Conservation (phyloP, 2,888 invertebrate genomes). For the Pandemis corylana region DNA sequence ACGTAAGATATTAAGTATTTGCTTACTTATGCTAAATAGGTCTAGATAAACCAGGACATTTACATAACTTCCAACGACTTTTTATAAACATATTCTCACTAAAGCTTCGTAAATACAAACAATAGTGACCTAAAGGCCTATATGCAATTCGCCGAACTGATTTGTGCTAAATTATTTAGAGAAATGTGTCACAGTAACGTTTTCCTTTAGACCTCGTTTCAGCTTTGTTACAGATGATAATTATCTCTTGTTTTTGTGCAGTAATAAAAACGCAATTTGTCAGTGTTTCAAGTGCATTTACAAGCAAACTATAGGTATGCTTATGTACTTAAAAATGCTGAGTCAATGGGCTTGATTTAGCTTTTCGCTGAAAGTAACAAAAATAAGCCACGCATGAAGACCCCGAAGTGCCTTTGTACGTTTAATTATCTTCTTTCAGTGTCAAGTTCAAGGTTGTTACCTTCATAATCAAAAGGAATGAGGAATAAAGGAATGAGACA, state of each 20-base stretch:
- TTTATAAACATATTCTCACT: constrained; percentile 11
- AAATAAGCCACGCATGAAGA: background rate
- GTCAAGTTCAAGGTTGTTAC: background rate
- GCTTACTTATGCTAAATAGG: background rate
- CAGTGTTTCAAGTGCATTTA: constrained; percentile 3
- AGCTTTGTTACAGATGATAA: background rate
- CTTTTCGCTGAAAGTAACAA: background rate
- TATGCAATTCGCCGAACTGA: constrained; percentile 53
- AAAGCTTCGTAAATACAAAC: constrained; percentile 48
- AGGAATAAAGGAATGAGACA: too few relatives aligned
- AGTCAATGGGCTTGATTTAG: background rate
- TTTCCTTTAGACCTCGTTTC: constrained; percentile 27
- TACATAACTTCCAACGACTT: background rate
- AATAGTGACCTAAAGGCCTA: constrained; percentile 50
- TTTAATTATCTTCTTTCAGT: background rate
- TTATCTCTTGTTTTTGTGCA: constrained; percentile 30
- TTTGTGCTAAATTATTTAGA: constrained; percentile 14
- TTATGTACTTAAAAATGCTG: background rate
- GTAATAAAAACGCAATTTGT: constrained; percentile 17
- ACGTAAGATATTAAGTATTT: too few relatives aligned
- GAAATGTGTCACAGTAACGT: constrained; percentile 32
- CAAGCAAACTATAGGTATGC: background rate
- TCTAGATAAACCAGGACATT: background rate
- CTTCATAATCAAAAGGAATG: background rate
- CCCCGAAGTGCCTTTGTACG: background rate